Evolutionary conservation across 2,113 vertebrate species (phyloP).

Genomic region (Mus spicilegus): DNA sequence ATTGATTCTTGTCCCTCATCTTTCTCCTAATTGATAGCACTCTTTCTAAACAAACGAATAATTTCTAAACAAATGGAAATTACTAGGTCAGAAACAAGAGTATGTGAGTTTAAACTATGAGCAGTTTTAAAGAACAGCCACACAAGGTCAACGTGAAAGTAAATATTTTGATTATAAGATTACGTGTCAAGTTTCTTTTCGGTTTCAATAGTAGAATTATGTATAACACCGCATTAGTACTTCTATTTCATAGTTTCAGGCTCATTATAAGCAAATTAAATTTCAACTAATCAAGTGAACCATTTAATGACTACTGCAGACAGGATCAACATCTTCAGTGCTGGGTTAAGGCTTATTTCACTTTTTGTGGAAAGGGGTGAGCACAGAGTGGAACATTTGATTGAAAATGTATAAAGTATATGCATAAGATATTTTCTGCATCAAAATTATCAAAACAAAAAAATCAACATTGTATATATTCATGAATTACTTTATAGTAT

Average conservation of each 20-base stretch:
- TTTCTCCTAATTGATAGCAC: neutral
- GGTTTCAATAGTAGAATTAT: constrained; percentile 35
- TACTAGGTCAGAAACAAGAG: neutral
- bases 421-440: neutral
- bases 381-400: neutral
- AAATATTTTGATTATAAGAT: constrained; percentile 52
- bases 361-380: neutral
- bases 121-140: neutral
- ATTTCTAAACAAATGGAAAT: neutral
- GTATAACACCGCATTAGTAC: constrained; percentile 15
- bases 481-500: neutral
- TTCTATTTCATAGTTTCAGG: constrained; percentile 21
- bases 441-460: constrained; percentile 7
- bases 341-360: neutral
- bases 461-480: neutral
- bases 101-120: constrained; percentile 12
- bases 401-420: neutral
- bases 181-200: neutral
- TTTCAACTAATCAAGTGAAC: constrained; percentile 43
- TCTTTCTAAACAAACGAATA: neutral
- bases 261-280: constrained; percentile 60
- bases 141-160: neutral
- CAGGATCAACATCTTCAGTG: neutral
- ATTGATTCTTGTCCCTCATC: neutral
- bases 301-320: constrained; percentile 13